These are phyloP conservation scores for Alexandromys fortis DNA, from an alignment of 2,113 vertebrate species.

Conservation along the genomic window DNA sequence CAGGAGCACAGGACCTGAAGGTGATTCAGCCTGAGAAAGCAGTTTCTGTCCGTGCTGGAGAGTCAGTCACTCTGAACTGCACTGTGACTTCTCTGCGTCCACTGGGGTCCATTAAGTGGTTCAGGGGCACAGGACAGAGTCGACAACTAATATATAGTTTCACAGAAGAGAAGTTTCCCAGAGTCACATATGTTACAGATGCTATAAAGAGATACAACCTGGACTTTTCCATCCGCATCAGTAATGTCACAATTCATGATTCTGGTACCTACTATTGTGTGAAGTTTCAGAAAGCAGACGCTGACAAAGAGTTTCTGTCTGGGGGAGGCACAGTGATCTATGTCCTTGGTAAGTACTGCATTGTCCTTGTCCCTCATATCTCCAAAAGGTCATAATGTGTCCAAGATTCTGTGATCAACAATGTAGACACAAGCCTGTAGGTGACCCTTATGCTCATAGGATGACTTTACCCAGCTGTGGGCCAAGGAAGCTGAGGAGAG, in stretches of 20 bases:
- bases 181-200: too few relatives aligned
- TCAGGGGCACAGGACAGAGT: neutral
- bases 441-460: too few relatives aligned
- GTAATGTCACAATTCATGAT: too few relatives aligned
- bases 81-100: accelerated
- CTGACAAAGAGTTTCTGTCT: too few relatives aligned
- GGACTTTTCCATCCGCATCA: too few relatives aligned
- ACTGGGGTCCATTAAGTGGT: neutral
- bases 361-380: too few relatives aligned
- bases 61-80: slow-evolving; percentile 53
- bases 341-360: too few relatives aligned
- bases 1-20: neutral
- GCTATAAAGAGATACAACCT: too few relatives aligned
- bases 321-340: too few relatives aligned
- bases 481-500: neutral
- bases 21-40: neutral
- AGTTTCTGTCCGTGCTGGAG: neutral
- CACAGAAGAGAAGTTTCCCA: accelerated
- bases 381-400: accelerated
- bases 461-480: too few relatives aligned
- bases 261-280: too few relatives aligned
- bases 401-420: accelerated
- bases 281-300: too few relatives aligned
- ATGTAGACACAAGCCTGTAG: accelerated
- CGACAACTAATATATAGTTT: neutral